Percentiles rank a stretch among this genome's conserved stretches.
phyloP scores from a whole-genome alignment of 2,797 vertebrate genomes.

The Tenualosa ilisha region DNA sequence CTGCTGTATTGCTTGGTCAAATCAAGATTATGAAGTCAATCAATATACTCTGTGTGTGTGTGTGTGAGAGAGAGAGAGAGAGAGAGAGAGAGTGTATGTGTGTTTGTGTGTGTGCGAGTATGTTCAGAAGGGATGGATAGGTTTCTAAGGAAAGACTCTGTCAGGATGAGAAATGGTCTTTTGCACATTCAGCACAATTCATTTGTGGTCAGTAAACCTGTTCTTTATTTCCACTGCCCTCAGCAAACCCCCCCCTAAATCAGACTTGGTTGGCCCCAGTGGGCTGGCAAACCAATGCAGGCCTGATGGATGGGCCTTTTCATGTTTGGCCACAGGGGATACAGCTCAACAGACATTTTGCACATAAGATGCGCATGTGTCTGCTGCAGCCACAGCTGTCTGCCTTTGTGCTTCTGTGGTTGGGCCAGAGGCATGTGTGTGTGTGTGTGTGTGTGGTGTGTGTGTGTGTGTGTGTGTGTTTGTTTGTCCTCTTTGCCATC shows the following conservation, averaged over 20 bases:
- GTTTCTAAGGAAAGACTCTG: background rate
- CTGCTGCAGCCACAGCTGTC: background rate
- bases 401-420: background rate
- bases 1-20: background rate
- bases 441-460: background rate
- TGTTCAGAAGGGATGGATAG: background rate
- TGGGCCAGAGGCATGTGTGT: background rate
- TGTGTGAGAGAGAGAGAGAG: background rate
- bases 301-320: too few relatives aligned
- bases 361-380: background rate
- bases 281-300: background rate
- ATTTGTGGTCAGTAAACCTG: background rate
- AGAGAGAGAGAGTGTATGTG: too few relatives aligned
- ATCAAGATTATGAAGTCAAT: conserved; percentile 9
- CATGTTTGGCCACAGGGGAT: background rate
- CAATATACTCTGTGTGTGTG: background rate
- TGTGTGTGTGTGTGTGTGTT: background rate
- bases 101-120: background rate
- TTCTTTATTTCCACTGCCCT: background rate
- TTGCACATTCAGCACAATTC: background rate
- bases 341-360: background rate
- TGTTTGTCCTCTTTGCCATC: background rate
- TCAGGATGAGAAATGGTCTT: background rate
- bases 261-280: background rate
- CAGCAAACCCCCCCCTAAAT: background rate